phyloP scores from a whole-genome alignment of 1,140 invertebrate species.

The Adoxophyes honmai region DNA sequence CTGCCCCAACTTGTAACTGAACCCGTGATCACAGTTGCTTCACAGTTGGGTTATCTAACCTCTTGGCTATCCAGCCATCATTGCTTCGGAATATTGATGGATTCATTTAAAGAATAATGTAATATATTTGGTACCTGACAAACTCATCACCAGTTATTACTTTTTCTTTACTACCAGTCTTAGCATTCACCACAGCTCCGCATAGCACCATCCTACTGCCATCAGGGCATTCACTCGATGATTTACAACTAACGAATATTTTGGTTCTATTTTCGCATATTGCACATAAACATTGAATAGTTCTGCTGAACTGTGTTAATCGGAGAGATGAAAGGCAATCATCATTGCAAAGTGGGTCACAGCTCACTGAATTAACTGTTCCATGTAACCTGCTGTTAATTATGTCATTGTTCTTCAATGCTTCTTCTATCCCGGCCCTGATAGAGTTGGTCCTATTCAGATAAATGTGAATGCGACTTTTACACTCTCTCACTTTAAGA shows the following conservation, averaged over 20 bases:
- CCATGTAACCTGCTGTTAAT: conserved; percentile 32
- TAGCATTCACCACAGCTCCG: conserved; percentile 71
- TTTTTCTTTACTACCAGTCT: conserved; percentile 68
- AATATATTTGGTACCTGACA: too few species aligned
- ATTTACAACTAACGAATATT: conserved; percentile 71
- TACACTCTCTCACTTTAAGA: conserved; percentile 36
- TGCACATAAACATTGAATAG: conserved; percentile 52
- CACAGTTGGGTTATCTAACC: too few species aligned
- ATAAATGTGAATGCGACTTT: conserved; percentile 49
- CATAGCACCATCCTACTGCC: conserved; percentile 53
- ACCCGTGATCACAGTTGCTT: too few species aligned
- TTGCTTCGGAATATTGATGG: too few species aligned
- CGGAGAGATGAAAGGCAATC: conserved; percentile 49
- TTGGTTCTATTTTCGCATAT: conserved; percentile 35
- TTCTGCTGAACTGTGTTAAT: conserved; percentile 53
- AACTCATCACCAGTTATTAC: conserved; percentile 59
- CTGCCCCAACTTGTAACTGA: too few species aligned
- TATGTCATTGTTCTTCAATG: conserved; percentile 33
- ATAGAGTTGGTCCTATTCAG: conserved; percentile 45
- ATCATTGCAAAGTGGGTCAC: conserved; percentile 39
- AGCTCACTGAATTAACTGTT: conserved; percentile 22
- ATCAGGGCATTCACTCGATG: conserved; percentile 40
- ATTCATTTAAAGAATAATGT: too few species aligned
- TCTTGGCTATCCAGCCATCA: too few species aligned
- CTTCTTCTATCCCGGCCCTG: conserved; percentile 36